These are phyloP conservation scores for Acanthiza pusilla DNA, from an alignment of 2,797 vertebrate genomes.

Conservation along the genomic window DNA sequence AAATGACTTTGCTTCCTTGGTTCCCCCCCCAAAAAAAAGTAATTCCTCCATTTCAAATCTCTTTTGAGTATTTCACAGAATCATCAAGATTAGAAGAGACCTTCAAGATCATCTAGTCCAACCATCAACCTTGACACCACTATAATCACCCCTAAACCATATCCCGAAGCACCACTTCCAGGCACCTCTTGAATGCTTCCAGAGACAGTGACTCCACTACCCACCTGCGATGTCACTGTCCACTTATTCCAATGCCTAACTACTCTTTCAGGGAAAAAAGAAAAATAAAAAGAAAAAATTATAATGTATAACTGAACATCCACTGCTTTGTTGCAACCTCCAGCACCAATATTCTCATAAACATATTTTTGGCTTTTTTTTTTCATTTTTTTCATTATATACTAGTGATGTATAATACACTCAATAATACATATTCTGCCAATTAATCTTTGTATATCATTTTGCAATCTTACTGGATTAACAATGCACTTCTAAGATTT, in stretches of 20 bases:
- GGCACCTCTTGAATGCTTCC: neutral
- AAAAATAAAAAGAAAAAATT: neutral
- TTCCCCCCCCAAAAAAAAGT: neutral
- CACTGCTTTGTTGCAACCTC: neutral
- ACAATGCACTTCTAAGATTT: neutral
- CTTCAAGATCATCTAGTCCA: neutral
- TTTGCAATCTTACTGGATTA: neutral
- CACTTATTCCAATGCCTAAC: neutral
- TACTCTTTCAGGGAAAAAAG: neutral
- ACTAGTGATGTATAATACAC: neutral
- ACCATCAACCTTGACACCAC: neutral
- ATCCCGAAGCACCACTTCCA: neutral
- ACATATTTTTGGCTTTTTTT: neutral
- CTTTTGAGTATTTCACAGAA: neutral
- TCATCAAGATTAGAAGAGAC: neutral
- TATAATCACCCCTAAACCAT: neutral
- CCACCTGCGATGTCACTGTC: accelerated
- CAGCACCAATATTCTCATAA: neutral
- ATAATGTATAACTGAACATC: neutral
- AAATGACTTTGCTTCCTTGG: neutral
- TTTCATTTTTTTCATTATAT: neutral
- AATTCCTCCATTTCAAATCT: neutral
- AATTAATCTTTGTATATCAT: neutral
- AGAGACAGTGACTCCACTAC: neutral
- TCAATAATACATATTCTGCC: accelerated